Conservation (phyloP, 2,797 vertebrate species). For the Eleutherodactylus coqui region DNA sequence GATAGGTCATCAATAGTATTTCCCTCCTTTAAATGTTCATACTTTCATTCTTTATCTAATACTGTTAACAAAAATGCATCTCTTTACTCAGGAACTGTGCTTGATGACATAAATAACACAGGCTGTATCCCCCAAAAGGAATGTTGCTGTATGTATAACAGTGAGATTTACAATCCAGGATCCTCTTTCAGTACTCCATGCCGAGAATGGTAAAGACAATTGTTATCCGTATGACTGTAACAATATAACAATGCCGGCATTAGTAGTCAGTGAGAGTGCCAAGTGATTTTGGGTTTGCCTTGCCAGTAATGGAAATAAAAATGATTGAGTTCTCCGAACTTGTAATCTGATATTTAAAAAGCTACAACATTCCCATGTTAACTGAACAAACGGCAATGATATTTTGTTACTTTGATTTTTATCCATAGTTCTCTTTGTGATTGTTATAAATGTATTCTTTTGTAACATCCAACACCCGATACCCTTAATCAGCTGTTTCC, state of each 20-base stretch:
- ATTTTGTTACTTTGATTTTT: neutral
- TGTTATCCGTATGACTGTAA: neutral
- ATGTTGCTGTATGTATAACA: slow-evolving; percentile 58
- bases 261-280: neutral
- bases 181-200: slow-evolving; percentile 39
- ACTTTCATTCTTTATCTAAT: neutral
- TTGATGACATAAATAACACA: slow-evolving; percentile 58
- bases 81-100: slow-evolving; percentile 44
- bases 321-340: neutral
- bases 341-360: neutral
- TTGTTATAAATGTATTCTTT: neutral
- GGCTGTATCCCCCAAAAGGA: slow-evolving; percentile 55
- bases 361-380: neutral
- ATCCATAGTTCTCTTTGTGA: neutral
- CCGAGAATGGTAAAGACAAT: slow-evolving; percentile 38
- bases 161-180: slow-evolving; percentile 45
- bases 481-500: too few species aligned
- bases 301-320: neutral
- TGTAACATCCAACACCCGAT: neutral
- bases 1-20: too few species aligned
- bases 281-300: neutral
- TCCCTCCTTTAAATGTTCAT: neutral
- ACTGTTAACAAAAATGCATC: neutral
- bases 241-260: neutral
- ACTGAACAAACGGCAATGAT: neutral